Base-by-base conservation (phyloP, 2,888 invertebrate species). In the Ophion costatus region DNA sequence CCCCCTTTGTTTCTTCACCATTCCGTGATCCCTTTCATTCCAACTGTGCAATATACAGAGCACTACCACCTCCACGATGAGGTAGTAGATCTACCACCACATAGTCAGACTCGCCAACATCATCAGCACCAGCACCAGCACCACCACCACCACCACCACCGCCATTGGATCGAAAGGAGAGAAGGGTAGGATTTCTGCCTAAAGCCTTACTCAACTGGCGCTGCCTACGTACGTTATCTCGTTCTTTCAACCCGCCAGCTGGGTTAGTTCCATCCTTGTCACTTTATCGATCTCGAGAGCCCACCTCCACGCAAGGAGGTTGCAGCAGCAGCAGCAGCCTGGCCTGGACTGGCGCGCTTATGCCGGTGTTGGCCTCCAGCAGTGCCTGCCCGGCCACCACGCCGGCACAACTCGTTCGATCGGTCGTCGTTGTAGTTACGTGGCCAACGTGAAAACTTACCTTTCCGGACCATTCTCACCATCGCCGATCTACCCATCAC, bases 341-440 rank as follows among this genome's bases (percentile, higher is more conserved):
- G 87, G 85, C 88, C 87, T 88, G 89, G 88, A 89, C 89, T 88
- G 88, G 88, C 89, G 88, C 90, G 89, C 89, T 87, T 88, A 88
- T 89, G 88, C 90, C 88, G 90, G 88, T 80, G 78, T 84, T 87
- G 88, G 87, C 83, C 86, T 85, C 89, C 88, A 89, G 90, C 92
- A 92, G 92, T 93, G 93, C 92, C 90, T 92, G 91, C 92, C 93
- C 92, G 91, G 93, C 93, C 93, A 92, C 92, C 91, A 92, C 89
- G 92, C 93, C 91, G 93, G 92, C 90, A 90, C 90, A 89, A 91
- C 90, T 86, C 63, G 87, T 90, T 91, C 89, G 88, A 90, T 90
- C 88, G 88, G 78, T 82, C 84, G 75, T 71, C 87, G 80, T 76
- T 74, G 80, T 59, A 38, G 85, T 61, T 64, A 51, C 74, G 75